phyloP scores from a whole-genome alignment of 2,113 vertebrate species.

The Phrynocephalus versicolor region DNA sequence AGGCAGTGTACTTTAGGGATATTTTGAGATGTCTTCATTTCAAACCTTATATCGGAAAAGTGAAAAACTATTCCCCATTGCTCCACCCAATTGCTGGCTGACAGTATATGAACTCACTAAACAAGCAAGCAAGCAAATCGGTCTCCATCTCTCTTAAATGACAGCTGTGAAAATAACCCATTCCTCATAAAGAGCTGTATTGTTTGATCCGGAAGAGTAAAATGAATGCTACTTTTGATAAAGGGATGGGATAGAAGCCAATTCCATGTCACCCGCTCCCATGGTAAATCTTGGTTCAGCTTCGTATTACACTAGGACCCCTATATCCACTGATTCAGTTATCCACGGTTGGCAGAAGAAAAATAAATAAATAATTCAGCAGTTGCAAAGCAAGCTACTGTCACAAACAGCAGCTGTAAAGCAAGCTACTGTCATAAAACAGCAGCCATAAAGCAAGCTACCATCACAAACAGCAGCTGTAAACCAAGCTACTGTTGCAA shows the following conservation, averaged over 20 bases:
- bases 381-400: too few species aligned
- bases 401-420: too few species aligned
- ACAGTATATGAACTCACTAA: background rate
- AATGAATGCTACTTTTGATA: background rate
- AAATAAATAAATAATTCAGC: too few species aligned
- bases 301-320: background rate
- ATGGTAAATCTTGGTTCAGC: background rate
- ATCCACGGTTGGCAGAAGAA: too few species aligned
- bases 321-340: too few species aligned
- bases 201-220: background rate
- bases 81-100: background rate
- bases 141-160: background rate
- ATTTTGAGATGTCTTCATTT: background rate
- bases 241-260: background rate
- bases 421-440: too few species aligned
- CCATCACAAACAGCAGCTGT: too few species aligned
- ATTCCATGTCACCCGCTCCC: background rate
- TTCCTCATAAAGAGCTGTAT: slow-evolving; percentile 20
- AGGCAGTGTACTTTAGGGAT: background rate
- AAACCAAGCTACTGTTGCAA: too few species aligned
- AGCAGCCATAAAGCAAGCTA: too few species aligned
- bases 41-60: background rate
- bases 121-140: background rate
- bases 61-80: background rate
- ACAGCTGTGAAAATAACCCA: fast-evolving